phyloP scores from a whole-genome alignment of 2,113 vertebrate genomes.

The Genyomyrus donnyi region DNA sequence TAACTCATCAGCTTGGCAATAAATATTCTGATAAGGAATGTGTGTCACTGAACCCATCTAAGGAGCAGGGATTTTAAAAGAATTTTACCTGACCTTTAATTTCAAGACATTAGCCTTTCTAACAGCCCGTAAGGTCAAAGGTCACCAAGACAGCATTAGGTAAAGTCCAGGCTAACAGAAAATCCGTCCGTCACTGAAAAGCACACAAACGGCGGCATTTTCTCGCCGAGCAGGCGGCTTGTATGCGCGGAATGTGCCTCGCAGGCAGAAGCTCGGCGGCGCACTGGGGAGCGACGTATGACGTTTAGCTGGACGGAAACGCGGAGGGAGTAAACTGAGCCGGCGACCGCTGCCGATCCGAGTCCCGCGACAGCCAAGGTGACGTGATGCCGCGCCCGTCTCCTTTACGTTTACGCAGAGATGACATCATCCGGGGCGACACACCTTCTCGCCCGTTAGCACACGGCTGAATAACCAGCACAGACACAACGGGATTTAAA shows the following conservation, averaged over 20 bases:
- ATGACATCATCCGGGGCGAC: background rate
- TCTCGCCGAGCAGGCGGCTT: background rate
- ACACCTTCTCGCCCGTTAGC: background rate
- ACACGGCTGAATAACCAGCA: background rate
- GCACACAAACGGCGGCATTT: background rate
- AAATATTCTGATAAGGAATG: background rate
- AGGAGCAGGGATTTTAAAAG: background rate
- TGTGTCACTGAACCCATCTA: background rate
- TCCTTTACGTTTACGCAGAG: background rate
- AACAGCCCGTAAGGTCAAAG: background rate
- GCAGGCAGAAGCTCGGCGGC: background rate
- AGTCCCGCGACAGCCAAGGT: background rate
- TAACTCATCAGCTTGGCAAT: background rate
- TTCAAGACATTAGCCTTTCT: background rate
- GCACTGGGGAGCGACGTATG: background rate
- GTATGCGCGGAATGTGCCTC: slow-evolving; percentile 7
- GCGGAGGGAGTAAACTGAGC: background rate
- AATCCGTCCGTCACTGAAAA: background rate
- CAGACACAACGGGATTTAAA: background rate
- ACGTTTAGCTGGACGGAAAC: background rate
- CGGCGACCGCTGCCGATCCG: background rate
- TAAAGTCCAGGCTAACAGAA: background rate
- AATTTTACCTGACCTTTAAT: background rate
- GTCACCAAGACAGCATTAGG: background rate
- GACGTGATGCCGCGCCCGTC: background rate